Evolutionary conservation across 92 coral and sea anemone genomes (phyloP).

Genomic region (Siderastrea radians): DNA sequence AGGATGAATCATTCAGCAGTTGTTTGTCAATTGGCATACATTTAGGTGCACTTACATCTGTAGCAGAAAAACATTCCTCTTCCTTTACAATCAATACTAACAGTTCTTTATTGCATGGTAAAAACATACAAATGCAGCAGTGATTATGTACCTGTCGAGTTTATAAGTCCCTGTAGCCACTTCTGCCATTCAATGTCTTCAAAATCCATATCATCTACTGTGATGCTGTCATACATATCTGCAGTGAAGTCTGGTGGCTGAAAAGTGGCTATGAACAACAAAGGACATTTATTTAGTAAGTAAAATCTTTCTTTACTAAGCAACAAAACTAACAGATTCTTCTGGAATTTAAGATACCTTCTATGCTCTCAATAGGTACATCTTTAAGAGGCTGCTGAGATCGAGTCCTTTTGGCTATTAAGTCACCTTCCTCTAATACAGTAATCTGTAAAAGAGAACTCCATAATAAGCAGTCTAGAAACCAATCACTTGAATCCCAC

Average conservation of each 20-base stretch:
- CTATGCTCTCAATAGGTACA: conserved; percentile 73
- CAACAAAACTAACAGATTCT: background rate
- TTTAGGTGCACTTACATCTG: too few species aligned
- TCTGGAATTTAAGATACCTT: conserved; percentile 54
- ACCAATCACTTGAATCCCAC: background rate
- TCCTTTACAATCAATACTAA: background rate
- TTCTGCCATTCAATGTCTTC: conserved; percentile 96
- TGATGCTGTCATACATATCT: conserved; percentile 85
- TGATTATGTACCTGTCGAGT: conserved; percentile 15
- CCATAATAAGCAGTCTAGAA: background rate
- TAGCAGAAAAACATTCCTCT: too few species aligned
- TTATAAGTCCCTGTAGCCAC: conserved; percentile 86
- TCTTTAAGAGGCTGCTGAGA: conserved; percentile 88
- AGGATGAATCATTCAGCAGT: too few species aligned
- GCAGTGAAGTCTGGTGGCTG: conserved; percentile 93
- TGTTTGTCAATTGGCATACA: too few species aligned
- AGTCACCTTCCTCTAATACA: conserved; percentile 71
- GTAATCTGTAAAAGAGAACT: conserved; percentile 25
- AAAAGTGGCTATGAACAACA: conserved; percentile 56
- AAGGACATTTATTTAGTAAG: background rate
- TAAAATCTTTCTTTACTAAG: too few species aligned
- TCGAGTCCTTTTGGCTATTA: conserved; percentile 95
- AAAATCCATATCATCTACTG: conserved; percentile 85
- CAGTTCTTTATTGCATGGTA: background rate
- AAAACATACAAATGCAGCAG: background rate